Evolutionary conservation across 2,888 invertebrate species (phyloP), one percentile per base, ranked within the genome.

Genomic region (Halocaridina rubra): DNA sequence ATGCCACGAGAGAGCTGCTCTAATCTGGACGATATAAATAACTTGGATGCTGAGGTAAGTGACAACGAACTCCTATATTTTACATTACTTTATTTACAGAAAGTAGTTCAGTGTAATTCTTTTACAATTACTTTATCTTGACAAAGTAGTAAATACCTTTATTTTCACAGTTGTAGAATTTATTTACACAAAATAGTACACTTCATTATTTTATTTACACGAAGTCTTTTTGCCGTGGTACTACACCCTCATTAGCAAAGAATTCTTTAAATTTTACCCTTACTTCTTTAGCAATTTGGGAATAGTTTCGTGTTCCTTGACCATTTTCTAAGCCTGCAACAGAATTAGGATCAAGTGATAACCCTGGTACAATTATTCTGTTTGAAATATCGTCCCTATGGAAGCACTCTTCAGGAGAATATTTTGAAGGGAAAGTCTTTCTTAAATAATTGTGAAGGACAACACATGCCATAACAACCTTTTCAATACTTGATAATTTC

Each of bases 261-360:
- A n/a, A n/a, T n/a, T n/a, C n/a, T n/a, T n/a, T n/a, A n/a, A n/a
- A n/a, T n/a, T n/a, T n/a, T n/a, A n/a, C n/a, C n/a, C n/a, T n/a
- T n/a, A n/a, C n/a, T n/a, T n/a, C n/a, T n/a, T n/a, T n/a, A n/a
- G n/a, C n/a, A n/a, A n/a, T n/a, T n/a, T n/a, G n/a, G n/a, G n/a
- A n/a, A n/a, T n/a, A n/a, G n/a, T n/a, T n/a, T n/a, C n/a, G n/a
- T n/a, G n/a, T n/a, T n/a, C n/a, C n/a, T n/a, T n/a, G n/a, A 7
- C 10, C 61, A 61, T 61, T n/a, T 61, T 61, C n/a, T 61, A 10
- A 64, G 22, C 67, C 22, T 64, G 67, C 67, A 64, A 64, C 67
- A 64, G 67, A 64, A 64, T 64, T 64, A 64, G 67, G 5, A 64
- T 64, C 67, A 13, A 64, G n/a, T 64, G 67, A 64, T 64, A 64